Evolutionary conservation across 2,113 vertebrate species (phyloP), one percentile per base, ranked within the genome.

Genomic region (Arizona elegans): DNA sequence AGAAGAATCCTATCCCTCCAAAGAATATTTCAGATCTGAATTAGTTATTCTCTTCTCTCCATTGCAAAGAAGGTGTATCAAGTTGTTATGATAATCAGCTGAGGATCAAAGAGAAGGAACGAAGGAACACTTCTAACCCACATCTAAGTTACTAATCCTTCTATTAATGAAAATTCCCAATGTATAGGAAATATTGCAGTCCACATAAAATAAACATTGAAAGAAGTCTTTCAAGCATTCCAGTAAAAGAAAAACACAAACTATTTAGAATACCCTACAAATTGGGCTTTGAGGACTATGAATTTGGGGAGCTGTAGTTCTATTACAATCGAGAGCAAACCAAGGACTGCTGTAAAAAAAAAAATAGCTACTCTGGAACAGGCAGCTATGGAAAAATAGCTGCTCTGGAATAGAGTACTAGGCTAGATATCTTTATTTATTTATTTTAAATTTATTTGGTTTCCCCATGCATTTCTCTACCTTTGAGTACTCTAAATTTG

Each of bases 31-130:
- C 15, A 98, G 97, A 97, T 97, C 97, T 98, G 98, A 97, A 97
- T 96, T 95, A 98, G 96, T 97, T 97, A 95, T 97, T 97, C 95
- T 97, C 97, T 97, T 97, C 96, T 96, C 97, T 93, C 93, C 97
- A 96, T 95, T 96, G 97, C 97, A 97, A 98, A 98, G 38, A 96
- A 97, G 96, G 96, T 96, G n/a, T 97, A 97, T 97, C 97, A 96
- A 96, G 95, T 97, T 97, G 96, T 96, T 97, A 95, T 97, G 97
- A 96, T 98, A 97, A 29, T 65, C 62, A 65, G 62, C 29, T 65
- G 29, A n/a, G 29, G 12, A n/a, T 65, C 62, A n/a, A 65, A n/a
- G 62, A 53, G 56, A 33, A 29, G n/a, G 3, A 12, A 70, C 38
- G 47, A 91, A 86, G 70, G 86, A 94, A 50, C n/a, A 75, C 93